Base-by-base conservation (phyloP, 2,113 vertebrate genomes). In the Ondatra zibethicus region DNA sequence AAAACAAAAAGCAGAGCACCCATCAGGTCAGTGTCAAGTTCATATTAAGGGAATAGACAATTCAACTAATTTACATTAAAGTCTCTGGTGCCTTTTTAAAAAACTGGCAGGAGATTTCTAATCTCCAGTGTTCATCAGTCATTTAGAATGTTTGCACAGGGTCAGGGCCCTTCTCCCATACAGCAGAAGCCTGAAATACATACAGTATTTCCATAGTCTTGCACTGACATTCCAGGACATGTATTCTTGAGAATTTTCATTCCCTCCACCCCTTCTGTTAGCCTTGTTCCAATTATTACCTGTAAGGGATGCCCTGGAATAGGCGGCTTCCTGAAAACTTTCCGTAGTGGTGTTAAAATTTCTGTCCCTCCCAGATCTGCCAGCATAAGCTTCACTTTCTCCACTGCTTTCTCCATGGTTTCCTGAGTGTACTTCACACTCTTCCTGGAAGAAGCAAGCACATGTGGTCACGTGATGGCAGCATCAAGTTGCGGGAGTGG, bases 321-420 rank as follows among this genome's bases (percentile, higher is more conserved):
- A 1, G 75, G 33, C 0, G 31, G 13, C 29, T 33, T 25, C 39
- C 61, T 78, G 16, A 47, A 78, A 65, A 91, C n/a, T 17, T 39
- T 50, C 61, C 61, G 75, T 0, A 91, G 61, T 50, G 89, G 89
- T 12, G 72, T 61, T 76, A 89, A 75, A 12, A 89, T 61, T 96
- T 99, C 99, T 0, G 99, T 99, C 63, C 99, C 99, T 4, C 99
- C 98, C n/a, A 99, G 90, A 92, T 99, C 3, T 33, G 98, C 99
- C 0, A 13, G 0, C 98, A 99, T 98, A 16, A 42, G 2, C 2
- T 98, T 96, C 11, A 99, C 98, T 86, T 50, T 97, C 70, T 94
- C 81, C 96, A 99, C 84, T 45, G 99, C 99, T 19, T 98, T 73
- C 10, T 99, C 17, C 88, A 89, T 76, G 72, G 50, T 63, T 63